These are phyloP conservation scores for Epinephelus awoara DNA, from an alignment of 2,797 vertebrate species.

Conservation along the genomic window DNA sequence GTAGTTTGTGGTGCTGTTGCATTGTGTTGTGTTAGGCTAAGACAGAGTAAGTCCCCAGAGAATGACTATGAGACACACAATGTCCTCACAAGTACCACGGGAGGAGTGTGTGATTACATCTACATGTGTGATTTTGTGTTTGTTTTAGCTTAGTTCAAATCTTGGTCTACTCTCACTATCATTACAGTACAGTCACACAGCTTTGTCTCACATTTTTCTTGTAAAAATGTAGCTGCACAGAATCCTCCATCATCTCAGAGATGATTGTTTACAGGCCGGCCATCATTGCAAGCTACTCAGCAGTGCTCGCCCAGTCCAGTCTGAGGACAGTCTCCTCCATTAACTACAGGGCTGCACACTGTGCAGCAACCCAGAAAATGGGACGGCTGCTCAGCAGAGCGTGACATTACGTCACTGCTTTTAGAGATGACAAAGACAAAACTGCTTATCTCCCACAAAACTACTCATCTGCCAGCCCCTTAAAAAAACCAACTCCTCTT, in stretches of 20 bases:
- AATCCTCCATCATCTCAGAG: slow-evolving; percentile 6
- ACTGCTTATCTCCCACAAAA: slow-evolving; percentile 50
- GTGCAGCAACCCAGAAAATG: slow-evolving; percentile 72
- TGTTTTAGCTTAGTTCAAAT: slow-evolving; percentile 1
- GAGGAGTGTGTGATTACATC: background rate
- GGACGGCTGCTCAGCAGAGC: slow-evolving; percentile 66
- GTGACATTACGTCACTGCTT: slow-evolving; percentile 63
- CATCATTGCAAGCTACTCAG: slow-evolving; percentile 18
- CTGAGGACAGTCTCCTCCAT: slow-evolving; percentile 50
- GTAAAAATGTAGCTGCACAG: slow-evolving; percentile 7
- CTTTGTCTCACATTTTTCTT: slow-evolving; percentile 4
- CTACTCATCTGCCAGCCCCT: slow-evolving; percentile 42
- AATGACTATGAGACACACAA: background rate
- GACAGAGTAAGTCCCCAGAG: background rate
- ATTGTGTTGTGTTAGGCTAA: background rate
- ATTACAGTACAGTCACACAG: background rate
- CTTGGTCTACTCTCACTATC: background rate
- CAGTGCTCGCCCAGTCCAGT: slow-evolving; percentile 24
- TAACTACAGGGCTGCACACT: slow-evolving; percentile 50
- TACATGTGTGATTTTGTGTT: slow-evolving; percentile 11
- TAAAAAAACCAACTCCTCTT: slow-evolving; percentile 26
- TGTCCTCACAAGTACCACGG: slow-evolving; percentile 16
- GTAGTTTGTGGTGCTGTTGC: background rate
- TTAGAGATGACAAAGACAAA: slow-evolving; percentile 64
- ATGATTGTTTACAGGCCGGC: slow-evolving; percentile 34